These are phyloP conservation scores for Ceratothoa steindachneri DNA, from an alignment of 2,888 invertebrate genomes.

Conservation along the genomic window DNA sequence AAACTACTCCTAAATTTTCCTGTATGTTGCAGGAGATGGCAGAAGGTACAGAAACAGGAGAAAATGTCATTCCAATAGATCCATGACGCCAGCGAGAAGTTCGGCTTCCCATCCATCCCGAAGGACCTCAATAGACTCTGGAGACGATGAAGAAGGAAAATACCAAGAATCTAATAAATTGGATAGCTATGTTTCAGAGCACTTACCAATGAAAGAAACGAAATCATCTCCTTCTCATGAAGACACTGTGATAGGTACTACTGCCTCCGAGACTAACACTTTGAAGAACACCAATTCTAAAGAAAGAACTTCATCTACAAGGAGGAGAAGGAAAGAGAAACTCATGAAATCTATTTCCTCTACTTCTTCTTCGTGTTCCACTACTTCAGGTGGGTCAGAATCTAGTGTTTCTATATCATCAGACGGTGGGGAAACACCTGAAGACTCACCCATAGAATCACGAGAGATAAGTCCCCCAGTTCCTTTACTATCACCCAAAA, in stretches of 20 bases:
- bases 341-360: background rate
- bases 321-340: too few species aligned
- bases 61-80: constrained; percentile 35
- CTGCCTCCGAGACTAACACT: constrained; percentile 29
- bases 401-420: background rate
- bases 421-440: background rate
- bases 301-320: constrained; percentile 16
- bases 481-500: too few species aligned
- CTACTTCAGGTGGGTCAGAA: too few species aligned
- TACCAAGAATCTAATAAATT: background rate
- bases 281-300: constrained; percentile 4
- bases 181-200: background rate
- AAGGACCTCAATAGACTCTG: background rate
- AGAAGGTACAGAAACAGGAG: constrained; percentile 42
- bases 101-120: constrained; percentile 21
- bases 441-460: too few species aligned
- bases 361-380: too few species aligned
- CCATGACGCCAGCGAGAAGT: constrained; percentile 42
- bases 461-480: too few species aligned
- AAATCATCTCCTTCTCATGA: constrained; percentile 27
- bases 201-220: background rate
- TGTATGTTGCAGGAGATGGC: constrained; percentile 42
- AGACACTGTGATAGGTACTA: constrained; percentile 27
- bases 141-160: background rate
- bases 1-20: constrained; percentile 1